phyloP scores from a whole-genome alignment of 2,888 invertebrate species.

The Crepidodera aurea region DNA sequence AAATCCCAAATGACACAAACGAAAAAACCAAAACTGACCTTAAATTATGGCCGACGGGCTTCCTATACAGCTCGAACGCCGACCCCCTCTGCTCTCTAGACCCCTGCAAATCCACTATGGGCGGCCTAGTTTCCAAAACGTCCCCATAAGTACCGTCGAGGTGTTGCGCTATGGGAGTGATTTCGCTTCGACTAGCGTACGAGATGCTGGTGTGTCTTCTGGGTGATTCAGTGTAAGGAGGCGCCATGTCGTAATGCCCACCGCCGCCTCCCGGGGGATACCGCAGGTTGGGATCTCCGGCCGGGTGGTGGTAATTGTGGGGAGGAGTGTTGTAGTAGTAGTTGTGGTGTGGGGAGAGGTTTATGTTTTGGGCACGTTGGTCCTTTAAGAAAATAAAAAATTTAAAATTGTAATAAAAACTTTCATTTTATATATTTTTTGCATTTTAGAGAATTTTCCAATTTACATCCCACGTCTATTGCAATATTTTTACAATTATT shows the following conservation, averaged over 20 bases:
- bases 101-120: constrained; percentile 75
- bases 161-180: constrained; percentile 53
- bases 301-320: constrained; percentile 50
- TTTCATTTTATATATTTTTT: too few relatives aligned
- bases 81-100: constrained; percentile 90
- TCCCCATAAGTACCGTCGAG: constrained; percentile 52
- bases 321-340: constrained; percentile 59
- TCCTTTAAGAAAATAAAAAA: constrained; percentile 47
- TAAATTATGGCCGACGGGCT: constrained; percentile 85
- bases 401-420: background rate
- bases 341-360: constrained; percentile 51
- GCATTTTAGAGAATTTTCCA: too few relatives aligned
- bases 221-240: constrained; percentile 56
- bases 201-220: constrained; percentile 60
- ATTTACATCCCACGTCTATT: too few relatives aligned
- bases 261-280: constrained; percentile 55
- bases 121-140: constrained; percentile 50
- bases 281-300: constrained; percentile 49
- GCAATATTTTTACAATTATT: too few relatives aligned
- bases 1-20: constrained; percentile 18
- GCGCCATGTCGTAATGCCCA: constrained; percentile 59
- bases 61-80: constrained; percentile 93
- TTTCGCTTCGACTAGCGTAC: constrained; percentile 60
- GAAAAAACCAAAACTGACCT: constrained; percentile 67
- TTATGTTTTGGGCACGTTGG: constrained; percentile 53